These are phyloP conservation scores for Junonia oenone DNA, from an alignment of 2,888 invertebrate species.

Conservation along the genomic window DNA sequence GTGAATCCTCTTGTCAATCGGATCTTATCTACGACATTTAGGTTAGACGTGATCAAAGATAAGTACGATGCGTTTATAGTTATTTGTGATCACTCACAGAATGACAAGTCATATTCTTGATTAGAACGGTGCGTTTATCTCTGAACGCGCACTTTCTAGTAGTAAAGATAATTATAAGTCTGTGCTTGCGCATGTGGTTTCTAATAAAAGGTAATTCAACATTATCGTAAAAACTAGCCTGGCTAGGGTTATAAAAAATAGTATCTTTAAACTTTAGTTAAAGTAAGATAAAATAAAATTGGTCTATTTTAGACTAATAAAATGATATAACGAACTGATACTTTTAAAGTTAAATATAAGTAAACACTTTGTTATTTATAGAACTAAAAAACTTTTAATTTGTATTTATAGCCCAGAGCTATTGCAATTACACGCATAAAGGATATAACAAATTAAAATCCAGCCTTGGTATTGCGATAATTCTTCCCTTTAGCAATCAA, in stretches of 20 bases:
- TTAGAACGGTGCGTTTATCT: constrained; percentile 31
- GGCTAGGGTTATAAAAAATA: neutral
- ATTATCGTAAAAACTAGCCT: neutral
- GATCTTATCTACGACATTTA: constrained; percentile 65
- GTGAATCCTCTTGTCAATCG: constrained; percentile 65
- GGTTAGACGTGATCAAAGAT: constrained; percentile 65
- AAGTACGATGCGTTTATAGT: constrained; percentile 46
- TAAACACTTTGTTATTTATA: too few relatives aligned
- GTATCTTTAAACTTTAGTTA: neutral
- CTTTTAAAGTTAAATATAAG: too few relatives aligned
- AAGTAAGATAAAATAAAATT: too few relatives aligned
- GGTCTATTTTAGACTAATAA: too few relatives aligned
- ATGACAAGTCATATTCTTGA: constrained; percentile 59
- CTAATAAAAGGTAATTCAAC: neutral
- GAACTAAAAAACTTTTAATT: neutral
- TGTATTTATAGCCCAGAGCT: neutral
- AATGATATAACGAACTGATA: too few relatives aligned
- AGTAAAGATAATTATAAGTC: constrained; percentile 22
- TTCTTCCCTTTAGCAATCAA: too few relatives aligned
- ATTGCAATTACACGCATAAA: neutral
- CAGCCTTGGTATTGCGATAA: neutral
- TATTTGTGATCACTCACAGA: constrained; percentile 58
- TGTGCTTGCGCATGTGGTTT: neutral
- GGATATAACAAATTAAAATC: neutral
- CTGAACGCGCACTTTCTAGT: constrained; percentile 21